Conservation (phyloP, 2,113 vertebrate species). For the Platycercus adscitus region DNA sequence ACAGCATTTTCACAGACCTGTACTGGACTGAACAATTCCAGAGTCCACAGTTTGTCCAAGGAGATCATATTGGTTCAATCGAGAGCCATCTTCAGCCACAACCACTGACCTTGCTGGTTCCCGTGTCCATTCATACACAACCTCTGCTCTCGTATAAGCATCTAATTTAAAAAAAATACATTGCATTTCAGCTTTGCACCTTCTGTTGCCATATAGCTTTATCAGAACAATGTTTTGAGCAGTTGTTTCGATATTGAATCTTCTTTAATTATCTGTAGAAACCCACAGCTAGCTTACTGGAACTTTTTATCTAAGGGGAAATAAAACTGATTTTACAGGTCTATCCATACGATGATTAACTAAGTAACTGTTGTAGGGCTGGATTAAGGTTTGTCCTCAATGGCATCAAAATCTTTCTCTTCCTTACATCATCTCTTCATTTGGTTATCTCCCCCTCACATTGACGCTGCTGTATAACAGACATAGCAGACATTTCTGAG, state of each 20-base stretch:
- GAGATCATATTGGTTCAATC: slow-evolving; percentile 96
- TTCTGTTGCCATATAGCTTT: not conserved
- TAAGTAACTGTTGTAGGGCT: not conserved
- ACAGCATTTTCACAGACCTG: slow-evolving; percentile 77
- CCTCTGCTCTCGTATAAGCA: slow-evolving; percentile 95
- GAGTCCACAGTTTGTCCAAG: slow-evolving; percentile 96
- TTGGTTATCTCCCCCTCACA: not conserved
- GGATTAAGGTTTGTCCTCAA: not conserved
- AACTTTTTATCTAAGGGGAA: not conserved
- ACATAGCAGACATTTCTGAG: not conserved
- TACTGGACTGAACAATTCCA: slow-evolving; percentile 96
- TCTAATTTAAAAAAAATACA: slow-evolving; percentile 76
- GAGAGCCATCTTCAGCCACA: slow-evolving; percentile 95
- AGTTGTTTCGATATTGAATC: not conserved
- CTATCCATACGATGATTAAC: not conserved
- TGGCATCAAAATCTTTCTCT: not conserved
- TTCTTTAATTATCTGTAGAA: not conserved
- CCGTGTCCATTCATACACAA: slow-evolving; percentile 95
- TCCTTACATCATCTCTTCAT: not conserved
- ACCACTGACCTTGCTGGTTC: slow-evolving; percentile 94
- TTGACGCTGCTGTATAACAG: not conserved
- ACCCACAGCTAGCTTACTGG: not conserved
- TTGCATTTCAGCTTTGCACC: not conserved
- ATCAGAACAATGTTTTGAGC: not conserved
- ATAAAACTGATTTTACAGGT: not conserved